Conservation (phyloP, 2,888 invertebrate genomes). For the Spatulosminthurus flaviceps region DNA sequence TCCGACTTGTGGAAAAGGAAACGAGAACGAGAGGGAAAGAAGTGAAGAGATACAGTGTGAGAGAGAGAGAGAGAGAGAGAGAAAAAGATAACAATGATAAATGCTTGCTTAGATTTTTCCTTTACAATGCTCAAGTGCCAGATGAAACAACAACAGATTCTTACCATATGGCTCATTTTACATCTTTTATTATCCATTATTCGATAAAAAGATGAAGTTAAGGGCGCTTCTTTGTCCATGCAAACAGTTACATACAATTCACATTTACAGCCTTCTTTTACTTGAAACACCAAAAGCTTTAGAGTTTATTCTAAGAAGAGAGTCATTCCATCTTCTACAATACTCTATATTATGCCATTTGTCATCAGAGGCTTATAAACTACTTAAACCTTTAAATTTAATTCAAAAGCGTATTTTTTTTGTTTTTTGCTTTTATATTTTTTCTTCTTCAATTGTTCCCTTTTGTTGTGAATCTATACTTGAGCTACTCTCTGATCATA, state of each 20-base stretch:
- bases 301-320: background rate
- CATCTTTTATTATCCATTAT: conserved; percentile 37
- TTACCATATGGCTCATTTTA: conserved; percentile 48
- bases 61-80: too few relatives aligned
- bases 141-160: conserved; percentile 46
- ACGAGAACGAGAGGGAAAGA: background rate
- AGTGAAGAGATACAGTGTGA: too few relatives aligned
- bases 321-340: background rate
- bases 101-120: conserved; percentile 44
- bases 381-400: conserved; percentile 37
- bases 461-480: background rate
- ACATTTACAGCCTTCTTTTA: conserved; percentile 18
- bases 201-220: conserved; percentile 42
- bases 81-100: conserved; percentile 43
- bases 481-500: background rate
- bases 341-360: background rate
- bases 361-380: conserved; percentile 20
- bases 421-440: background rate
- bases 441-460: conserved; percentile 8
- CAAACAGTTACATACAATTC: conserved; percentile 36
- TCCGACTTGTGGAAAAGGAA: conserved; percentile 35
- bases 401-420: conserved; percentile 13
- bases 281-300: conserved; percentile 15
- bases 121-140: conserved; percentile 43
- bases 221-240: conserved; percentile 45